phyloP scores from a whole-genome alignment of 2,113 vertebrate genomes.

The Larimichthys polyactis region DNA sequence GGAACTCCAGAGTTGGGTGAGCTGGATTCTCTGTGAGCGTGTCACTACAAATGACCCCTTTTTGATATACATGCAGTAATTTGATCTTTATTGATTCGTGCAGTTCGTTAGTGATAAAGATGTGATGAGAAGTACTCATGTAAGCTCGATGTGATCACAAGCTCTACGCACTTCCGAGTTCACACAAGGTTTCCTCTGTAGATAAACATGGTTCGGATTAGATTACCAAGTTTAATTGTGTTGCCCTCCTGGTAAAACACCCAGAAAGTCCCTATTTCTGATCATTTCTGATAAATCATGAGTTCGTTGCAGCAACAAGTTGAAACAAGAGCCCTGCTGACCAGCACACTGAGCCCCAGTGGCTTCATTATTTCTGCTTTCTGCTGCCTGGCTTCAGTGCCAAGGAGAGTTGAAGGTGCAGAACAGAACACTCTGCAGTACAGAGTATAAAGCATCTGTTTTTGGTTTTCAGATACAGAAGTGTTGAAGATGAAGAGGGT shows the following conservation, averaged over 20 bases:
- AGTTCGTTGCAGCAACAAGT: conserved; percentile 8
- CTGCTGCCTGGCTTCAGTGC: conserved; percentile 15
- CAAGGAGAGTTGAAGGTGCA: neutral
- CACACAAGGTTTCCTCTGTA: neutral
- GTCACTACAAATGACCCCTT: neutral
- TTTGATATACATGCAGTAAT: neutral
- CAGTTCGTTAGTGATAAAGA: neutral
- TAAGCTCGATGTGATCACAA: neutral
- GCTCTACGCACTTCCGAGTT: neutral
- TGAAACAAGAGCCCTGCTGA: conserved; percentile 11
- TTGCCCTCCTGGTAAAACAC: neutral
- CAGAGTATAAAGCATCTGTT: neutral
- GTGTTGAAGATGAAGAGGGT: conserved; percentile 78
- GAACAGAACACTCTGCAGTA: neutral
- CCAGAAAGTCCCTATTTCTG: conserved; percentile 4
- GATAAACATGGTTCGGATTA: conserved; percentile 15
- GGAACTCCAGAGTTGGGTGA: too few relatives aligned
- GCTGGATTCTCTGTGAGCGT: too few relatives aligned
- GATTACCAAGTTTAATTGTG: conserved; percentile 15
- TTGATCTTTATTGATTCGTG: neutral
- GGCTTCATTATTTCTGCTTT: conserved; percentile 27
- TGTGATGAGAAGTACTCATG: neutral
- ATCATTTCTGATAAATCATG: conserved; percentile 10
- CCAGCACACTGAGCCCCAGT: neutral
- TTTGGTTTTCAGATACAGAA: conserved; percentile 86